A percentile compares a stretch with the other conserved stretches of the same genome.
phyloP scores from a whole-genome alignment of 2,113 vertebrate genomes.

The Phoenicopterus ruber region DNA sequence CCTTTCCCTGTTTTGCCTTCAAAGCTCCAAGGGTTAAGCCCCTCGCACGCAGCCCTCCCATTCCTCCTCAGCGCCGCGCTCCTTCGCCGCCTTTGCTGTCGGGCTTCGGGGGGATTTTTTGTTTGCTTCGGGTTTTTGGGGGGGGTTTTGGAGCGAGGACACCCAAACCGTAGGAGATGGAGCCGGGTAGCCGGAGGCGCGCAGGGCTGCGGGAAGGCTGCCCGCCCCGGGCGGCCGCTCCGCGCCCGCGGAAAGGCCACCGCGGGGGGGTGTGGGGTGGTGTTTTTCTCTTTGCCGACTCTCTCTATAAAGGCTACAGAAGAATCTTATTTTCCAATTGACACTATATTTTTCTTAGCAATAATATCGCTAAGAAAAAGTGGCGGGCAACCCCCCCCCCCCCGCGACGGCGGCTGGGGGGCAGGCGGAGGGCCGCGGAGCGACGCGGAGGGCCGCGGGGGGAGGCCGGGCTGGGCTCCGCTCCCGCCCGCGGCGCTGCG shows the following conservation, averaged over 20 bases:
- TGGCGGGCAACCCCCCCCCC: background rate
- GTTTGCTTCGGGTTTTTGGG: background rate
- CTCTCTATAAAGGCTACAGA: fast-evolving
- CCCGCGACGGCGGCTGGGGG: no score
- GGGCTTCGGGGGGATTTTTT: no score
- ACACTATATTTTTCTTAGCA: background rate
- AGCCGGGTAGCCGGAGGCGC: background rate
- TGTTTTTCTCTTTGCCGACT: background rate
- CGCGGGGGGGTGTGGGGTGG: background rate
- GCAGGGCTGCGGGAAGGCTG: background rate
- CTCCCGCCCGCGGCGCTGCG: background rate
- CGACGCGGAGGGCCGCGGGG: no score
- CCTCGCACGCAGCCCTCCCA: background rate
- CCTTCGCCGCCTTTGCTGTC: background rate
- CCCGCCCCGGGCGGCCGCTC: background rate
- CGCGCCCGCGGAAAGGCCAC: background rate
- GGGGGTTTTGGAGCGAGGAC: background rate
- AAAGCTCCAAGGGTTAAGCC: conserved; percentile 54
- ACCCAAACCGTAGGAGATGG: background rate
- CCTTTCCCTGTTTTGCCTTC: background rate
- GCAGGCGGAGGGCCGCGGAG: no score
- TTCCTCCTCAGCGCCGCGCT: background rate
- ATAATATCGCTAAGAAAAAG: background rate
- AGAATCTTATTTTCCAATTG: background rate
- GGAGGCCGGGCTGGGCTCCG: background rate